Evolutionary conservation across 1,140 invertebrate species (phyloP).

Genomic region (Callitettix versicolor): DNA sequence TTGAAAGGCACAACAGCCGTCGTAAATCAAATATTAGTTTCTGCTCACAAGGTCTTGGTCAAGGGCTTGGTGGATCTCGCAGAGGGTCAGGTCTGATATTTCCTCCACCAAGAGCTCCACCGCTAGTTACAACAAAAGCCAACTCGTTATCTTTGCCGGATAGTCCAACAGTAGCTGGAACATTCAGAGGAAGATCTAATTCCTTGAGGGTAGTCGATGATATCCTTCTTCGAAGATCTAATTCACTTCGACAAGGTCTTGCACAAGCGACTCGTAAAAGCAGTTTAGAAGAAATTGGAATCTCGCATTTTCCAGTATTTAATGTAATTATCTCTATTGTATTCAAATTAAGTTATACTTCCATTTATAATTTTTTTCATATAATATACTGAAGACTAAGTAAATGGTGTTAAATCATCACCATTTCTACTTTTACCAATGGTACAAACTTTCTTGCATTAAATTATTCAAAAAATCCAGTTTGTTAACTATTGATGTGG

Average conservation of each 20-base stretch:
- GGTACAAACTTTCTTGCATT: too few species aligned
- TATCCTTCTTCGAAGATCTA: slow-evolving; percentile 68
- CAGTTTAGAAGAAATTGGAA: slow-evolving; percentile 73
- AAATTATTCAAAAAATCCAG: too few species aligned
- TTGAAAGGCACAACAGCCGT: slow-evolving; percentile 79
- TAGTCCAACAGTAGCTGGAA: slow-evolving; percentile 36
- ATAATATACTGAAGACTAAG: background rate
- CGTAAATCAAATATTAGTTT: slow-evolving; percentile 86
- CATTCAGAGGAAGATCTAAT: slow-evolving; percentile 61
- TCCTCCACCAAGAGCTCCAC: slow-evolving; percentile 49
- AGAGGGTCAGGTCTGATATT: slow-evolving; percentile 41
- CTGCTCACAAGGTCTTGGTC: slow-evolving; percentile 58
- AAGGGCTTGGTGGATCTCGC: slow-evolving; percentile 31
- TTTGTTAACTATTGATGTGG: too few species aligned
- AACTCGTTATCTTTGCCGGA: slow-evolving; percentile 80
- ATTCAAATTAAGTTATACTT: background rate
- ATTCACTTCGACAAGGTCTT: slow-evolving; percentile 69
- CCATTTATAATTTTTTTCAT: background rate
- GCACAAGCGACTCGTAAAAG: slow-evolving; percentile 54
- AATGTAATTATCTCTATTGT: background rate
- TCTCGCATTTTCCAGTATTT: slow-evolving; percentile 20
- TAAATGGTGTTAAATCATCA: background rate
- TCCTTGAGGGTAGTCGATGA: slow-evolving; percentile 75
- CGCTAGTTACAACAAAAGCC: slow-evolving; percentile 68
- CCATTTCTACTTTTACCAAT: too few species aligned